Evolutionary conservation across 2,888 invertebrate genomes (phyloP).

Genomic region (Drosophila helvetica): DNA sequence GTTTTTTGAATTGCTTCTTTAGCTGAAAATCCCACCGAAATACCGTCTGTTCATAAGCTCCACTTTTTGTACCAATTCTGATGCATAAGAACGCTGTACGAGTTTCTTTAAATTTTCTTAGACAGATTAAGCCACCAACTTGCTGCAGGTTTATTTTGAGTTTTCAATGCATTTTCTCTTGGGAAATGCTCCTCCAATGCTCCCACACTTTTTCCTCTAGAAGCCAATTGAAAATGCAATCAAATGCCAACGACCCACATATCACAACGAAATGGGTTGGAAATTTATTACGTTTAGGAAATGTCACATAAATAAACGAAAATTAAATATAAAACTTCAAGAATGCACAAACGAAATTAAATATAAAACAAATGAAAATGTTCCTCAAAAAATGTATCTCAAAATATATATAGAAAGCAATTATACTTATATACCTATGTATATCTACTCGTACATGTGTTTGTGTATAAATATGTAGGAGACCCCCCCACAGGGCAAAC

Average conservation of each 20-base stretch:
- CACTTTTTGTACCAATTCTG: not conserved
- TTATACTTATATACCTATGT: not conserved
- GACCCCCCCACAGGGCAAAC: constrained; percentile 7
- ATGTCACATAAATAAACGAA: constrained; percentile 38
- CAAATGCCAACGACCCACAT: constrained; percentile 58
- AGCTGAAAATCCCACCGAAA: not conserved
- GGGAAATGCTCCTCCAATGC: not conserved
- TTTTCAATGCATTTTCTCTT: not conserved
- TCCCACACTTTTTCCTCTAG: not conserved
- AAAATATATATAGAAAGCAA: not conserved
- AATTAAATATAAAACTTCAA: constrained; percentile 36
- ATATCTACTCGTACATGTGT: not conserved
- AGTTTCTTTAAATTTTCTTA: not conserved
- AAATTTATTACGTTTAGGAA: constrained; percentile 33
- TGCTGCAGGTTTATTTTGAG: not conserved
- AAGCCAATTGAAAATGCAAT: constrained; percentile 30
- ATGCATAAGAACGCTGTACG: no score
- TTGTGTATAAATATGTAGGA: not conserved
- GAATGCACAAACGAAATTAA: constrained; percentile 25
- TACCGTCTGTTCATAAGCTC: not conserved
- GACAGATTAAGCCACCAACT: not conserved
- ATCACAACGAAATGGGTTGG: constrained; percentile 17
- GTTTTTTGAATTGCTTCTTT: not conserved
- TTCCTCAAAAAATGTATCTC: constrained; percentile 35
- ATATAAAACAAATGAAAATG: constrained; percentile 38